Evolutionary conservation across 1,140 invertebrate genomes (phyloP).

Genomic region (Drosophila tsacasi): DNA sequence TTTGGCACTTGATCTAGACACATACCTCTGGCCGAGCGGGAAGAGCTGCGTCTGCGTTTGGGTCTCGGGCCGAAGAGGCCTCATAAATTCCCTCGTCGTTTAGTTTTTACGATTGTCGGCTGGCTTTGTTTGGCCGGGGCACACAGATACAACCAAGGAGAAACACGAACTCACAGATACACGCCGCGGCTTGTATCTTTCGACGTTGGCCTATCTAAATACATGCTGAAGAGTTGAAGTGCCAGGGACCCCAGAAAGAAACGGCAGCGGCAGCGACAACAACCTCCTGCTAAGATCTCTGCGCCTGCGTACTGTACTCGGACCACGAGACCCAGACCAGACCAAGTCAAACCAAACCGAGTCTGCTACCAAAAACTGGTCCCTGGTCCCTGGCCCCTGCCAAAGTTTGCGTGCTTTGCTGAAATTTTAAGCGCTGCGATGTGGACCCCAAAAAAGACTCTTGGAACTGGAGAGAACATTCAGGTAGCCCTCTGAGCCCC

Average conservation of each 20-base stretch:
- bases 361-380: conserved; percentile 64
- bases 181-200: conserved; percentile 67
- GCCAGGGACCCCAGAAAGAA: conserved; percentile 55
- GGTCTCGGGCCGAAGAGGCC: conserved; percentile 40
- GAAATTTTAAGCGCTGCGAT: conserved; percentile 56
- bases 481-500: conserved; percentile 28
- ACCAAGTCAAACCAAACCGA: conserved; percentile 10
- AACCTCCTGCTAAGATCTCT: conserved; percentile 68
- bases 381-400: conserved; percentile 64
- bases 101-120: conserved; percentile 82
- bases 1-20: conserved; percentile 77
- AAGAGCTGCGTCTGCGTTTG: conserved; percentile 19
- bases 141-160: conserved; percentile 5
- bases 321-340: conserved; percentile 16
- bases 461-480: conserved; percentile 24
- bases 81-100: conserved; percentile 78
- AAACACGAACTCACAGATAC: conserved; percentile 41
- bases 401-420: conserved; percentile 81
- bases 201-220: conserved; percentile 75
- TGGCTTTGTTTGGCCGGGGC: conserved; percentile 69
- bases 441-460: conserved; percentile 20
- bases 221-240: conserved; percentile 74
- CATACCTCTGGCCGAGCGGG: conserved; percentile 19
- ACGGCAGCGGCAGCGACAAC: conserved; percentile 36
- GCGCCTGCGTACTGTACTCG: conserved; percentile 66